Conservation (phyloP, 2,888 invertebrate species). For the Mactromeris polynyma region DNA sequence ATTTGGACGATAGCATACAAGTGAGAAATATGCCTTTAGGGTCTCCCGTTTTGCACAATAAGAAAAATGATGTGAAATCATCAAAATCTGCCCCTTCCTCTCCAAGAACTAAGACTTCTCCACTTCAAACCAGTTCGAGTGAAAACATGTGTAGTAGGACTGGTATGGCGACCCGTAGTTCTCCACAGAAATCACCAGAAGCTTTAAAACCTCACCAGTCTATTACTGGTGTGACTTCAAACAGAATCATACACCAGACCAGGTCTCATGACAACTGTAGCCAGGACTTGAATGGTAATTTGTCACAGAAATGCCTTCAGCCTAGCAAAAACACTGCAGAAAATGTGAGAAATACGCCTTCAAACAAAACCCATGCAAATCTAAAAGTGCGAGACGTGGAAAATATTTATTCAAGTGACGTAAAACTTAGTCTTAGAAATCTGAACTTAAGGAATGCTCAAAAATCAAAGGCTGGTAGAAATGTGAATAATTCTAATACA, state of each 20-base stretch:
- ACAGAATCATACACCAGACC: slow-evolving; percentile 21
- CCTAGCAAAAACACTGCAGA: slow-evolving; percentile 51
- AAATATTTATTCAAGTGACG: slow-evolving; percentile 58
- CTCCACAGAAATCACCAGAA: slow-evolving; percentile 60
- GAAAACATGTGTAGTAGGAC: slow-evolving; percentile 53
- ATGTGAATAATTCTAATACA: slow-evolving; percentile 56
- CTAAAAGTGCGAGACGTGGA: slow-evolving; percentile 61
- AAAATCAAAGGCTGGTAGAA: slow-evolving; percentile 35
- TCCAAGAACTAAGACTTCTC: slow-evolving; percentile 45
- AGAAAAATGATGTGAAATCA: slow-evolving; percentile 42
- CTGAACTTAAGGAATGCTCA: slow-evolving; percentile 51
- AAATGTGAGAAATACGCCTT: slow-evolving; percentile 40
- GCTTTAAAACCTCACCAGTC: slow-evolving; percentile 17
- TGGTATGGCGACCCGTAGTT: slow-evolving; percentile 62
- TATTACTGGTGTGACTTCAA: not conserved
- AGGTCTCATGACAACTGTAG: slow-evolving; percentile 8
- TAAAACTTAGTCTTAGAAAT: slow-evolving; percentile 57
- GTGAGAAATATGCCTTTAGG: slow-evolving; percentile 64
- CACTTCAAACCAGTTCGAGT: slow-evolving; percentile 60
- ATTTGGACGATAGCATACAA: slow-evolving; percentile 78
- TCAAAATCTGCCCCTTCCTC: slow-evolving; percentile 12
- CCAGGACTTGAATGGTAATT: not conserved
- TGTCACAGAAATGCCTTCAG: slow-evolving; percentile 57
- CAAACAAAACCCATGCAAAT: slow-evolving; percentile 27
- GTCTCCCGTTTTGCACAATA: slow-evolving; percentile 20